Conservation (phyloP, 2,888 invertebrate genomes). For the Orchesella flavescens region DNA sequence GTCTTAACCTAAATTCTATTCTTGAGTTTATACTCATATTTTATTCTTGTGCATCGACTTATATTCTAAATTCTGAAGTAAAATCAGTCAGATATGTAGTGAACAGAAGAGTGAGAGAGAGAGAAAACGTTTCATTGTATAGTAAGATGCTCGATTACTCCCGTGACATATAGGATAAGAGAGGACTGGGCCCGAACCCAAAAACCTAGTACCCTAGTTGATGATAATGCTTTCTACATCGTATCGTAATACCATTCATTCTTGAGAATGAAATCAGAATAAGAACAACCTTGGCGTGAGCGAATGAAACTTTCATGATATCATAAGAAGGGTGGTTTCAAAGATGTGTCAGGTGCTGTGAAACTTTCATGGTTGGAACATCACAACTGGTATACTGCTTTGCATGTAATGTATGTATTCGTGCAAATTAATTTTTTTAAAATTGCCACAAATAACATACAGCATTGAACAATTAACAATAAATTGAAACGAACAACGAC, state of each 20-base stretch:
- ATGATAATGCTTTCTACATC: conserved; percentile 31
- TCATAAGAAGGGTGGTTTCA: no score
- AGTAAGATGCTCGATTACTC: conserved; percentile 57
- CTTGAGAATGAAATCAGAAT: not conserved
- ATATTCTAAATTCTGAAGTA: conserved; percentile 3
- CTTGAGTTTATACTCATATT: conserved; percentile 31
- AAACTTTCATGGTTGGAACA: no score
- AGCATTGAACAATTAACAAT: no score
- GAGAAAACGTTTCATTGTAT: conserved; percentile 27
- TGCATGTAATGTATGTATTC: no score
- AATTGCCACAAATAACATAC: no score
- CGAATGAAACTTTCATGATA: no score
- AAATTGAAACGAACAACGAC: no score
- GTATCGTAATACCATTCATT: not conserved
- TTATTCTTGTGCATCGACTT: not conserved
- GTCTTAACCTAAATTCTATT: conserved; percentile 58
- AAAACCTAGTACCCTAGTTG: conserved; percentile 62
- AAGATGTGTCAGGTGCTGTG: no score
- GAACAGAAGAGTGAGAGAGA: conserved; percentile 5
- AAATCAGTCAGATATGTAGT: conserved; percentile 1
- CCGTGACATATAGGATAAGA: conserved; percentile 43
- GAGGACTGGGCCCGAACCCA: conserved; percentile 52
- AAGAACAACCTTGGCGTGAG: not conserved
- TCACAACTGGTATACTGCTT: no score
- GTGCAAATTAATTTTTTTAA: no score